Evolutionary conservation across 2,113 vertebrate species (phyloP), one percentile per base, ranked within the genome.

Genomic region (Vulpes ferrilata): DNA sequence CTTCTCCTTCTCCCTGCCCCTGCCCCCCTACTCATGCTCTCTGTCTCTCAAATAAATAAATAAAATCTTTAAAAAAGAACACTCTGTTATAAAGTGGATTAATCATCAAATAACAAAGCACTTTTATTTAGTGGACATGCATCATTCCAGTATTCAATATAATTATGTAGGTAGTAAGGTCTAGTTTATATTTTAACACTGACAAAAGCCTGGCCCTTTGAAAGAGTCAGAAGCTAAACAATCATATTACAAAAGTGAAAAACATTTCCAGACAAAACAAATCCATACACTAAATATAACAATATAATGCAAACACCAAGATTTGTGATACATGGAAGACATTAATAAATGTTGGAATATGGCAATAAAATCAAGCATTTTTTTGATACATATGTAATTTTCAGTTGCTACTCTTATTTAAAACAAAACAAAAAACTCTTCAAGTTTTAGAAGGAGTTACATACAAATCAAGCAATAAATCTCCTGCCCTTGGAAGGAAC

Each of bases 151-250:
- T 60, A 84, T 90, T 94, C 55, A 88, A 55, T 71, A 71, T 5
- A 86, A 84, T 94, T 74, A 74, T 27, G 5, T 3, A 81, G 65
- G 53, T 83, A 43, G 59, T 23, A 57, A 94, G 1, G 22, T 60
- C 25, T 62, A 85, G 43, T 92, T 84, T 91, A 30, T 73, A 78
- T 91, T 76, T 95, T 85, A 79, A 81, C 32, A 89, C 11, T 85
- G 32, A 55, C 74, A 78, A n/a, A 87, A 59, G 82, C 35, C 0
- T 15, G 32, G 1, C 25, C 25, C 67, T 74, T 73, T 43, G 25
- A 69, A 94, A 96, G 95, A 32, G 35, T 48, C 55, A 84, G 51
- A 95, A 89, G 55, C 48, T 84, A 96, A 80, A 89, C 11, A n/a
- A 84, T 43, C 16, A 25, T 4, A 91, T 55, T 30, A 71, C n/a